Evolutionary conservation across 2,113 vertebrate species (phyloP).

Genomic region (Corvus hawaiiensis): DNA sequence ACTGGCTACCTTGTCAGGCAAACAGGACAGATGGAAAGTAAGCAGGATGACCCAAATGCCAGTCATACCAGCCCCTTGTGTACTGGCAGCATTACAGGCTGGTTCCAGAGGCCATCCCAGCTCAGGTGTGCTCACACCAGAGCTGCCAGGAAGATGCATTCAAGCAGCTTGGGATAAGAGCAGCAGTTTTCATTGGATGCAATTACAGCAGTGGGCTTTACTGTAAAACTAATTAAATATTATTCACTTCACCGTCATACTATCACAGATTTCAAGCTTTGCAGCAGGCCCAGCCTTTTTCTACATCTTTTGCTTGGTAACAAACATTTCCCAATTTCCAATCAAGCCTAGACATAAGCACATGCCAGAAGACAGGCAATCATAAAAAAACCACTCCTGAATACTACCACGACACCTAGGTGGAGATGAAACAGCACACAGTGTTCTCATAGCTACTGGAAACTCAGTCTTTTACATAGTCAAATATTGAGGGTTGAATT

Average conservation of each 20-base stretch:
- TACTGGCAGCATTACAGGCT: background rate
- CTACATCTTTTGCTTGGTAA: background rate
- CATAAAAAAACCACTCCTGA: background rate
- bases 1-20: background rate
- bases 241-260: background rate
- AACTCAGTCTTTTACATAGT: background rate
- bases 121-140: background rate
- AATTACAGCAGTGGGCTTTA: background rate
- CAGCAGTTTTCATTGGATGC: background rate
- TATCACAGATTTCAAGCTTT: background rate
- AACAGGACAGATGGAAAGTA: background rate
- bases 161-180: background rate
- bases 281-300: background rate
- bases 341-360: background rate
- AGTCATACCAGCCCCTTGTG: background rate
- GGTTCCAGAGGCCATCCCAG: background rate
- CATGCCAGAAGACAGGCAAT: background rate
- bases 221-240: background rate
- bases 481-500: background rate
- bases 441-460: background rate
- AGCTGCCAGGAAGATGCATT: background rate
- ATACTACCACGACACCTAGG: background rate
- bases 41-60: background rate
- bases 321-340: background rate
- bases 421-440: background rate